A percentile compares a stretch with the other conserved stretches of the same genome.
phyloP scores from a whole-genome alignment of 2,797 vertebrate species.

The Micrastur ruficollis region DNA sequence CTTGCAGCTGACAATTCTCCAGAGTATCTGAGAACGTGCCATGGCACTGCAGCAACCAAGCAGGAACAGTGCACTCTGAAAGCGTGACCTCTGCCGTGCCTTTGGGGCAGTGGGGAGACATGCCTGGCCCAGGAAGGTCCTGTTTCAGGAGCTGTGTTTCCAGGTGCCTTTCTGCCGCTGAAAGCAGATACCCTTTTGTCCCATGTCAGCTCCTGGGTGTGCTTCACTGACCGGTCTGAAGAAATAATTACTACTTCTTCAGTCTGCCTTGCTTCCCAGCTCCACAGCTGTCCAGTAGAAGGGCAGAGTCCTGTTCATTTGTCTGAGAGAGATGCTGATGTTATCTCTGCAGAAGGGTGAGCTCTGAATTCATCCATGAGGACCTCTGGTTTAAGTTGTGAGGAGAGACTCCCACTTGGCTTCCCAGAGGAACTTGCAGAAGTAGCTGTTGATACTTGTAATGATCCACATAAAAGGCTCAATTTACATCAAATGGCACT shows the following conservation, averaged over 20 bases:
- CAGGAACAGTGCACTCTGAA: not conserved
- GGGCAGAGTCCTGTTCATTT: not conserved
- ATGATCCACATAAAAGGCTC: constrained; percentile 50
- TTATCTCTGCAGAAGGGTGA: not conserved
- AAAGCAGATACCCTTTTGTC: not conserved
- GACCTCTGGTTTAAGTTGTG: not conserved
- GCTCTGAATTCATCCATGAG: not conserved
- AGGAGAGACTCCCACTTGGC: not conserved
- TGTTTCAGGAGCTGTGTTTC: not conserved
- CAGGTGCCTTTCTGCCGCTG: not conserved
- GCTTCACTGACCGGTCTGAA: not conserved
- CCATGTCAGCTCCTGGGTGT: not conserved
- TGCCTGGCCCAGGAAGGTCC: not conserved
- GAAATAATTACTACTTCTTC: not conserved
- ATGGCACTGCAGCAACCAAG: not conserved
- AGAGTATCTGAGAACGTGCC: not conserved
- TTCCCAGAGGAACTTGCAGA: constrained; percentile 8
- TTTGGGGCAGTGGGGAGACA: not conserved
- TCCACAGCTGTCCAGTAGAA: accelerated
- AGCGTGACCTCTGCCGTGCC: not conserved
- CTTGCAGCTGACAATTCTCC: not conserved
- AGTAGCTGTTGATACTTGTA: constrained; percentile 23
- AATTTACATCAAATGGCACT: constrained; percentile 45
- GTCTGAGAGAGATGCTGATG: not conserved
- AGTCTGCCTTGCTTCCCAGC: not conserved